Evolutionary conservation across 1,140 invertebrate genomes (phyloP).

Genomic region (Triops cancriformis): DNA sequence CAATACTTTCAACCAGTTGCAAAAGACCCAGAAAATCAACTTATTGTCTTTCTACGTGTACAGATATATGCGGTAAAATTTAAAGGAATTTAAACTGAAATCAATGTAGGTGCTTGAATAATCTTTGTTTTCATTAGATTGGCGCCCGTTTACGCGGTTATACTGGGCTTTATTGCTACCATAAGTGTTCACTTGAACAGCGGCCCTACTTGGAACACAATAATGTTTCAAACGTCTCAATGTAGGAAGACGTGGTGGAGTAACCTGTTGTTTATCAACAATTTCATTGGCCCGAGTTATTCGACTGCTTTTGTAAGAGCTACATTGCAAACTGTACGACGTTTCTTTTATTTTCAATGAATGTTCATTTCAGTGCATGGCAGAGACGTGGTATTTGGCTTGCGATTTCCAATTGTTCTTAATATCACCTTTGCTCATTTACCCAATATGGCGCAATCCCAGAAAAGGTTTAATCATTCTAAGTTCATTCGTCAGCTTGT

Average conservation of each 20-base stretch:
- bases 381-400: conserved; percentile 20
- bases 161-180: conserved; percentile 64
- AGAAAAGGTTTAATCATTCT: background rate
- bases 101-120: too few species aligned
- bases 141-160: conserved; percentile 72
- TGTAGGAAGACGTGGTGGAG: conserved; percentile 50
- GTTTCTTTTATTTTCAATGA: background rate
- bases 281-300: conserved; percentile 20
- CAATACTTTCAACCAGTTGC: conserved; percentile 53
- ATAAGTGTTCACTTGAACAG: conserved; percentile 55
- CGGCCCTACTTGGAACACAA: conserved; percentile 58
- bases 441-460: background rate
- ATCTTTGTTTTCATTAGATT: conserved; percentile 44
- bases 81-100: background rate
- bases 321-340: background rate
- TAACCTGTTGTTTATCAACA: conserved; percentile 39
- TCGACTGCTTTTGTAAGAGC: too few species aligned
- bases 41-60: conserved; percentile 48
- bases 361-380: background rate
- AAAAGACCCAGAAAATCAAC: conserved; percentile 55
- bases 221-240: conserved; percentile 52
- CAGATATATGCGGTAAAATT: conserved; percentile 31
- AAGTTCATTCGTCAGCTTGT: too few species aligned
- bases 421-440: conserved; percentile 5
- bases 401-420: conserved; percentile 15